Evolutionary conservation across 2,797 vertebrate species (phyloP).

Genomic region (Sebastes jordani): DNA sequence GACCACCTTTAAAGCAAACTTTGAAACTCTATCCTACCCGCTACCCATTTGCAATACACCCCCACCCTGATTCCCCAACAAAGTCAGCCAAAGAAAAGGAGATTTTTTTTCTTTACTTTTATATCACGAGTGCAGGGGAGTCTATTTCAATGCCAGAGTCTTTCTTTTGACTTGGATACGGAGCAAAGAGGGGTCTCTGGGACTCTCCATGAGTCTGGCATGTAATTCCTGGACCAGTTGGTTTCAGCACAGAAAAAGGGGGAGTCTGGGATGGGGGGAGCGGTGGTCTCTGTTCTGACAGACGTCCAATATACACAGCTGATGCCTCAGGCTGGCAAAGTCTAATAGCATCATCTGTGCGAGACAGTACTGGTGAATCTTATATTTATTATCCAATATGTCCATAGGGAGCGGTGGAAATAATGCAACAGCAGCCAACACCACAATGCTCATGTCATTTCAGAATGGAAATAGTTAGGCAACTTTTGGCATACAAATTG

Average conservation of each 20-base stretch:
- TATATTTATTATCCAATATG: slow-evolving; percentile 76
- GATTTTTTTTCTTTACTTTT: slow-evolving; percentile 47
- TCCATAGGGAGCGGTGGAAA: slow-evolving; percentile 55
- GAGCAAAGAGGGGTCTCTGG: slow-evolving; percentile 60
- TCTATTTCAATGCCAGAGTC: slow-evolving; percentile 49
- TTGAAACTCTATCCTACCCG: slow-evolving; percentile 60
- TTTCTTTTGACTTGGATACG: slow-evolving; percentile 62
- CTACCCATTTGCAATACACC: slow-evolving; percentile 26
- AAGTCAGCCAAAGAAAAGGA: slow-evolving; percentile 28
- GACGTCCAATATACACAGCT: slow-evolving; percentile 75
- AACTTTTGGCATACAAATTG: slow-evolving; percentile 54
- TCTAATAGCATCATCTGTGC: slow-evolving; percentile 77
- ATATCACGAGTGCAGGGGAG: slow-evolving; percentile 11
- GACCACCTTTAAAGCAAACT: slow-evolving; percentile 69
- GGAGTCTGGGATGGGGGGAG: slow-evolving; percentile 32
- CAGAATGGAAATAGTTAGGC: slow-evolving; percentile 47
- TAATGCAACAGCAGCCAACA: slow-evolving; percentile 59
- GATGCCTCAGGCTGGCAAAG: slow-evolving; percentile 71
- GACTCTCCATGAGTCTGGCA: slow-evolving; percentile 71
- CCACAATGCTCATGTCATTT: slow-evolving; percentile 51
- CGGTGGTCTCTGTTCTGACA: slow-evolving; percentile 58
- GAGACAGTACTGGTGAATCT: slow-evolving; percentile 69
- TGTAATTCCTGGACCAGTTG: slow-evolving; percentile 70
- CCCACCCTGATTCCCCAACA: slow-evolving; percentile 25
- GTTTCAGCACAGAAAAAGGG: slow-evolving; percentile 48